Conservation (phyloP, 2,797 vertebrate species). For the Sebastes oblongus region DNA sequence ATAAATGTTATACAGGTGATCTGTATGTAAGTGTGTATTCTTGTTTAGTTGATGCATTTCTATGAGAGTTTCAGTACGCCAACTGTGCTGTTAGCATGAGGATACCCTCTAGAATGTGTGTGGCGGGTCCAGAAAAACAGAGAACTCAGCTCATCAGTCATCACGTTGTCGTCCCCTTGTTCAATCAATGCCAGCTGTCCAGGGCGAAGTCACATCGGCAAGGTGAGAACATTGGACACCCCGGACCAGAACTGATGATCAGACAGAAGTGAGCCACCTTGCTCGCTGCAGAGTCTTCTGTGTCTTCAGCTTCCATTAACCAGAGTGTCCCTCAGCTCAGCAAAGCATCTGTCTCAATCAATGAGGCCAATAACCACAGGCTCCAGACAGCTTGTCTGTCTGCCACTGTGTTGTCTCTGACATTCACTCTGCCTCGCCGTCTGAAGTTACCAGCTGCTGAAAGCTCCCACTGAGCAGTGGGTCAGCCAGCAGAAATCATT, state of each 20-base stretch:
- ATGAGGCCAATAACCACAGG: slow-evolving; percentile 79
- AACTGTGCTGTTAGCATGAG: neutral
- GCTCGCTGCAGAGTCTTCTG: slow-evolving; percentile 22
- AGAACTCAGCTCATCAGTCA: slow-evolving; percentile 30
- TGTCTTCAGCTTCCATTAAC: slow-evolving; percentile 75
- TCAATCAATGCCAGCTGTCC: slow-evolving; percentile 22
- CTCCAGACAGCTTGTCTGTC: slow-evolving; percentile 81
- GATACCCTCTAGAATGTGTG: neutral
- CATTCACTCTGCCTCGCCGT: slow-evolving; percentile 60
- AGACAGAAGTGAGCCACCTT: slow-evolving; percentile 38
- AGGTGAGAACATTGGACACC: slow-evolving; percentile 52
- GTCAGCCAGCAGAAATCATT: slow-evolving; percentile 64
- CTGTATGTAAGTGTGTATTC: neutral
- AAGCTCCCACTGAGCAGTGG: slow-evolving; percentile 72
- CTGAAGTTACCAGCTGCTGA: slow-evolving; percentile 76
- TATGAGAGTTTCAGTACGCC: neutral
- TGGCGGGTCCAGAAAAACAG: neutral
- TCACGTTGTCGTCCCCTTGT: neutral
- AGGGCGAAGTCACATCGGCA: slow-evolving; percentile 28
- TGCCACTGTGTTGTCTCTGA: slow-evolving; percentile 70
- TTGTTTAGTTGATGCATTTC: neutral
- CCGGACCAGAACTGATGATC: slow-evolving; percentile 56
- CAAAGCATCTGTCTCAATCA: slow-evolving; percentile 83
- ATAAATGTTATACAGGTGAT: neutral
- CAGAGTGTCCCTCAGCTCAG: slow-evolving; percentile 74